Evolutionary conservation across 2,113 vertebrate species (phyloP).

Genomic region (Sebastes schlegelii): DNA sequence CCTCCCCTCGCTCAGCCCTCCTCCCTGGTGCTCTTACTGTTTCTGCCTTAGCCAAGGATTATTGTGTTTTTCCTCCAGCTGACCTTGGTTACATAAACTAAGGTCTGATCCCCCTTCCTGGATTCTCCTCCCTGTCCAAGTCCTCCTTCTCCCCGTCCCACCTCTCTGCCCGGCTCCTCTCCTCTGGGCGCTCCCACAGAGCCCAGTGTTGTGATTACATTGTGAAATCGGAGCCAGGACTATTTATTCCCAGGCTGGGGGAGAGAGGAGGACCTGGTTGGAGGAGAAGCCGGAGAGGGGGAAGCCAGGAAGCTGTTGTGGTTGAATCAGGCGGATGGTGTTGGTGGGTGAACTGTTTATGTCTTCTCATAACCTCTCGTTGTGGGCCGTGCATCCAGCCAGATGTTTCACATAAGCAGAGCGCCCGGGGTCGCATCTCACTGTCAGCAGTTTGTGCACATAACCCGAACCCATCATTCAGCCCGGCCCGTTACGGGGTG

Average conservation of each 20-base stretch:
- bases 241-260: constrained; percentile 66
- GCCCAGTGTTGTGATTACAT: constrained; percentile 72
- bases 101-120: constrained; percentile 35
- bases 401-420: constrained; percentile 45
- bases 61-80: constrained; percentile 60
- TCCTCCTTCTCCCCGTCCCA: constrained; percentile 44
- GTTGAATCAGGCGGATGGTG: constrained; percentile 45
- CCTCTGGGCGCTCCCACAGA: constrained; percentile 59
- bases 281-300: constrained; percentile 22
- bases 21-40: constrained; percentile 32
- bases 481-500: not conserved
- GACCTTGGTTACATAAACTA: constrained; percentile 77
- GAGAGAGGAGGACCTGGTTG: constrained; percentile 23
- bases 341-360: constrained; percentile 39
- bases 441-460: constrained; percentile 30
- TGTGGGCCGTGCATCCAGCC: constrained; percentile 25
- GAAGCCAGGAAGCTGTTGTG: constrained; percentile 50
- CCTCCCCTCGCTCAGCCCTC: constrained; percentile 37
- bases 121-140: constrained; percentile 36
- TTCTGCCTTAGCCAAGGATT: constrained; percentile 46
- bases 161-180: constrained; percentile 53
- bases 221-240: constrained; percentile 65
- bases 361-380: constrained; percentile 43
- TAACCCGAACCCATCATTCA: constrained; percentile 9
- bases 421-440: not conserved